Evolutionary conservation across 2,888 invertebrate species (phyloP), one percentile per base, ranked within the genome.

Genomic region (Netelia virgata): DNA sequence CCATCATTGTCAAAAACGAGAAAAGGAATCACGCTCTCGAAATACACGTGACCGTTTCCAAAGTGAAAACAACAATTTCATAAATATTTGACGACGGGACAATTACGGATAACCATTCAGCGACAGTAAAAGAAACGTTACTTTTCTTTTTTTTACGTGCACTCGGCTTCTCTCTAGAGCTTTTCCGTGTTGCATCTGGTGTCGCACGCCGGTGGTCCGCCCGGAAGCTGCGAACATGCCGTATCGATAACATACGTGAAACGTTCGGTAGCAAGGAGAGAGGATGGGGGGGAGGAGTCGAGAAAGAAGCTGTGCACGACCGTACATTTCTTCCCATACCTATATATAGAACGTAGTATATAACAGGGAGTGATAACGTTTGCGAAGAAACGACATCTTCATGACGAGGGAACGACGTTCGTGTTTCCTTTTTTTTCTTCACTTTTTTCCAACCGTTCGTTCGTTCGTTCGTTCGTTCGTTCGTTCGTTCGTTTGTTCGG

Each of bases 241-340:
- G 76, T 81, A 77, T 81, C 84, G 74, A 84, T 84, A 74, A 72
- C 77, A 69, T 23, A 73, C 57, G 68, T 61, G 72, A 23, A 80
- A 72, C 61, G 53, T 72, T 83, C 50, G 16, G 28, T 3, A n/a
- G n/a, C n/a, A n/a, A n/a, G n/a, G 43, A 36, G 57, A 10, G 16
- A 18, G 53, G 16, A 14, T 3, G n/a, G n/a, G 36, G 20, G 8
- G 18, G 20, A 11, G 6, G 36, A 57, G 57, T 8, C 18, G 50
- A 41, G 61, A 20, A 61, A 50, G 55, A 68, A 81, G 75, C 63
- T 76, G 20, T 63, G 53, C 14, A 66, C 77, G 20, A 36, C 11
- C 50, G 47, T 47, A 47, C 47, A 47, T 10, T 14, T 3, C 47
- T 47, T 14, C 14, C 14, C 28, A 14, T 64, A 11, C 55, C 14